Base-by-base conservation (phyloP, 2,113 vertebrate species). In the Marmota monax region DNA sequence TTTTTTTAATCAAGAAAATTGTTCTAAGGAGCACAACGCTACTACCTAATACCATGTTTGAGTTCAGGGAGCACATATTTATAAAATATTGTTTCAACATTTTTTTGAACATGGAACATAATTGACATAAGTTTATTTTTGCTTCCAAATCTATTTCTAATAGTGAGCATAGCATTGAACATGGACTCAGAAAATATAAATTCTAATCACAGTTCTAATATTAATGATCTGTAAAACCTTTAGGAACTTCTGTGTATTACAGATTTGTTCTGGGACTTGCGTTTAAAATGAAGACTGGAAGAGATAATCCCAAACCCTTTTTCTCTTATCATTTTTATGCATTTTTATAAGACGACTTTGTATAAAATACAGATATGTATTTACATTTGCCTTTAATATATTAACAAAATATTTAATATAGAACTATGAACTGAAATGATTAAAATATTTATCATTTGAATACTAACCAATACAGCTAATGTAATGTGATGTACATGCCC, bases 391-490 rank as follows among this genome's bases (percentile, higher is more conserved):
- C 58, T 84, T 85, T 93, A 84, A 77, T 84, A 48, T 63, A 90
- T 56, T 94, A 88, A 53, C 14, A 56, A 67, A 70, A 56, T 37
- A 65, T 5, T 80, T 85, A 56, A 94, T 95, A 70, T 18, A 74
- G 51, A 78, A 16, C 42, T 76, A 29, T 56, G n/a, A 87, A 9
- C 72, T 69, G 23, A 20, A 84, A 42, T 56, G 51, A 91, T 82
- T 76, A 74, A 72, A 95, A 83, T 90, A 77, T 90, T 80, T 90
- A 45, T 96, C 20, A 69, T 90, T 94, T 92, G 86, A 79, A 76
- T 56, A 10, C 2, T 73, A 61, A 17, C 51, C 89, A 92, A 25
- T 32, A 69, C 22, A 92, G 65, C 53, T 84, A 92, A 89, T 84
- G 67, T 97, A 90, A 61, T 79, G 84, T 95, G 93, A 93, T 79